Percentiles rank a stretch among this genome's conserved stretches.
These are phyloP conservation scores for Otocyon megalotis DNA, from an alignment of 2,113 vertebrate genomes.

Conservation along the genomic window DNA sequence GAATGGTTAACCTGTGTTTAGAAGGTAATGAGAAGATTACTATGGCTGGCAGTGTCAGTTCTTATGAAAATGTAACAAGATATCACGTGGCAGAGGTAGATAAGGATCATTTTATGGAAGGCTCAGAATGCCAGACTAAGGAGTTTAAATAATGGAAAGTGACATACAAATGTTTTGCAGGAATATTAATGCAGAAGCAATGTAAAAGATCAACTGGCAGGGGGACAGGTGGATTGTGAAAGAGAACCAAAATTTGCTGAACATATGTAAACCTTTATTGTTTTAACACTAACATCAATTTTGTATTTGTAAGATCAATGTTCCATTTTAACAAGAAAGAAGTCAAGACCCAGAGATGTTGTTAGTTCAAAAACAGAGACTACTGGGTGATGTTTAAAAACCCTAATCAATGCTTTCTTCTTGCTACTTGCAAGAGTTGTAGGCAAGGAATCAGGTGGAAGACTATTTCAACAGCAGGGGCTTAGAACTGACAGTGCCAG, in stretches of 20 bases:
- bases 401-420: background rate
- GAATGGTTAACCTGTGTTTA: background rate
- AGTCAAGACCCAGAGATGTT: slow-evolving; percentile 28
- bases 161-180: background rate
- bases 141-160: background rate
- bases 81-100: background rate
- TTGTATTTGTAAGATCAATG: slow-evolving; percentile 20
- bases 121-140: background rate
- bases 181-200: slow-evolving; percentile 29
- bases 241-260: background rate
- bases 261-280: background rate
- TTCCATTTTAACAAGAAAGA: slow-evolving; percentile 50
- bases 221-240: background rate
- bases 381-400: background rate
- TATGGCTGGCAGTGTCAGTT: background rate
- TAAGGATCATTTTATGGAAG: background rate
- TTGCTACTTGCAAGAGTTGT: background rate
- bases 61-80: background rate
- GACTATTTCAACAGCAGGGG: background rate
- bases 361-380: background rate
- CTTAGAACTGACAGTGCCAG: background rate
- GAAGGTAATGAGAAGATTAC: background rate
- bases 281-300: slow-evolving; percentile 22
- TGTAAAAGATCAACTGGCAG: background rate
- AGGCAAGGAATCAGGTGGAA: background rate